Conservation (phyloP, 2,113 vertebrate genomes). For the Sakesphorus luctuosus region DNA sequence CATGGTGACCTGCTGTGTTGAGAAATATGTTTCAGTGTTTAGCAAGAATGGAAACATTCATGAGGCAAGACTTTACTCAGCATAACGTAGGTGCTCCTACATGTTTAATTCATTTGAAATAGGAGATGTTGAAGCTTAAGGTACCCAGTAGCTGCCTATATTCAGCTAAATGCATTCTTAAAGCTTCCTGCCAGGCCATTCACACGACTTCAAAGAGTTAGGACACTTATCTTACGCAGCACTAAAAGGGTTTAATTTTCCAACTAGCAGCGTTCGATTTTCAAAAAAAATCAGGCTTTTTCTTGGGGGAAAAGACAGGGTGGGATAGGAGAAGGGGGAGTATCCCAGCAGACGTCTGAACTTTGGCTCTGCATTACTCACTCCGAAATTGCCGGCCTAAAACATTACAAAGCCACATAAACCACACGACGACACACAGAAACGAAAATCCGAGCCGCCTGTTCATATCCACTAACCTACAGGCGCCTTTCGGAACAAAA, state of each 20-base stretch:
- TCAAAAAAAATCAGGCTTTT: not conserved
- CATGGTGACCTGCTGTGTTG: not conserved
- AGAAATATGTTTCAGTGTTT: not conserved
- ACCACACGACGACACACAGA: rapidly evolving
- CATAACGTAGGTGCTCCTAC: not conserved
- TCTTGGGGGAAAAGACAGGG: not conserved
- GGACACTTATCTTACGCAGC: not conserved
- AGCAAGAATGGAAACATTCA: not conserved
- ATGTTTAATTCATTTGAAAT: not conserved
- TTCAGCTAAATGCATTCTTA: not conserved
- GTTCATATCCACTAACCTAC: not conserved
- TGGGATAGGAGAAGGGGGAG: not conserved
- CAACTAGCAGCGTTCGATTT: not conserved
- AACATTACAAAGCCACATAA: not conserved
- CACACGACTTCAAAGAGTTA: not conserved
- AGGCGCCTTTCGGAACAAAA: not conserved
- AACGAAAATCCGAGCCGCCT: not conserved
- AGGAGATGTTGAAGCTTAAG: not conserved
- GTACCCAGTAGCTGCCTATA: not conserved
- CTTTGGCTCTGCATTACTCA: not conserved
- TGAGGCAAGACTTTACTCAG: not conserved
- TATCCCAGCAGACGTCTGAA: not conserved
- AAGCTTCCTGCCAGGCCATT: conserved; percentile 5
- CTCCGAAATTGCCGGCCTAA: not conserved
- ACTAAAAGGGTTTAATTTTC: not conserved